Conservation (phyloP, 2,888 invertebrate genomes). For the Panopea generosa region DNA sequence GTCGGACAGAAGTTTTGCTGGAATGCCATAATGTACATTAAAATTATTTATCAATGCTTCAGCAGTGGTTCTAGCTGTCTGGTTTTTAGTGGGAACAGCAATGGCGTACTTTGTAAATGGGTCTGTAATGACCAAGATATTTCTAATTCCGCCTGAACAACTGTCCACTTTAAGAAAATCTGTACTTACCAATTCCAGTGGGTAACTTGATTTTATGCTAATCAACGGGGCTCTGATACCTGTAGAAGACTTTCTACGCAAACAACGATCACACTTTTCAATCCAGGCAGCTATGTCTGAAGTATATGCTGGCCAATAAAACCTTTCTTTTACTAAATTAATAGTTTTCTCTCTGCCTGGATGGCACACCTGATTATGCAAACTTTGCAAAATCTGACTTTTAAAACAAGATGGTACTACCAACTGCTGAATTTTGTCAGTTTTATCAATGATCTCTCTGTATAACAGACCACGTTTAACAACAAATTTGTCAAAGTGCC, state of each 20-base stretch:
- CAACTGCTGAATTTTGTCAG: slow-evolving; percentile 1
- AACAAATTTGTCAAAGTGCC: slow-evolving; percentile 13
- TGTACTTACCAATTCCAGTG: slow-evolving; percentile 20
- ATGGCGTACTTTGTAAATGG: slow-evolving; percentile 24
- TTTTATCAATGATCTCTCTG: slow-evolving; percentile 17
- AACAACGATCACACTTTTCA: background rate
- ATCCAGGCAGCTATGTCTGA: background rate
- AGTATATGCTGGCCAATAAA: slow-evolving; percentile 20
- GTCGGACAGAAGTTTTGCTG: slow-evolving; percentile 8
- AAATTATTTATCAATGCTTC: slow-evolving; percentile 21
- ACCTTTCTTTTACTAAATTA: background rate
- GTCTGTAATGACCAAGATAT: slow-evolving; percentile 17
- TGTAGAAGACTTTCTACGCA: slow-evolving; percentile 2
- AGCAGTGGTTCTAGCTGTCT: slow-evolving; percentile 24
- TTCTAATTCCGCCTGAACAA: slow-evolving; percentile 11
- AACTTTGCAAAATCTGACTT: background rate
- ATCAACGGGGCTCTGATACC: slow-evolving; percentile 2
- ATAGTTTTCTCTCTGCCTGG: background rate
- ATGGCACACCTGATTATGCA: slow-evolving; percentile 6
- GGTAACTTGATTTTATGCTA: slow-evolving; percentile 5
- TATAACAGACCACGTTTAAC: slow-evolving; percentile 17
- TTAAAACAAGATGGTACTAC: slow-evolving; percentile 7
- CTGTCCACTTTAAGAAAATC: slow-evolving; percentile 21
- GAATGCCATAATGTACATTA: slow-evolving; percentile 22
- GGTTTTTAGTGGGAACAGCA: slow-evolving; percentile 19